A percentile compares a stretch with the other conserved stretches of the same genome.
Evolutionary conservation across 1,140 invertebrate species (phyloP).

Genomic region (Drosophila triauraria): DNA sequence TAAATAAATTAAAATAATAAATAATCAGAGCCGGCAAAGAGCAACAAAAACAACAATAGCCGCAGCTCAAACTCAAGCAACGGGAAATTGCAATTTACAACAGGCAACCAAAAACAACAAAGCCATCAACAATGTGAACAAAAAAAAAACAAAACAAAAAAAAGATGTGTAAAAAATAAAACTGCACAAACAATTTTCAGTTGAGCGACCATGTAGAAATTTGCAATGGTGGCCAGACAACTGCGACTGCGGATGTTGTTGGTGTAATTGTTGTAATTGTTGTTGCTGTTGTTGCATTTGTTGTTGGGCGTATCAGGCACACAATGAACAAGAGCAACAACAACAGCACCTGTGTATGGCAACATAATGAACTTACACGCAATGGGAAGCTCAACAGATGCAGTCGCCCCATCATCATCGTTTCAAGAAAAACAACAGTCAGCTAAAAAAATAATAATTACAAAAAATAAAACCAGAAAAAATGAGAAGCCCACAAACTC

Average conservation of each 20-base stretch:
- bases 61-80: slow-evolving; percentile 44
- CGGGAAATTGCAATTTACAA: slow-evolving; percentile 74
- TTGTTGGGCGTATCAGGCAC: slow-evolving; percentile 64
- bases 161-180: slow-evolving; percentile 57
- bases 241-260: slow-evolving; percentile 53
- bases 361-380: slow-evolving; percentile 81
- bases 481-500: slow-evolving; percentile 7
- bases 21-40: slow-evolving; percentile 44
- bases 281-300: slow-evolving; percentile 35
- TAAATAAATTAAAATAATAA: slow-evolving; percentile 78
- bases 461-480: slow-evolving; percentile 5
- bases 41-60: slow-evolving; percentile 27
- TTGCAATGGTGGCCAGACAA: slow-evolving; percentile 77
- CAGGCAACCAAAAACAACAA: slow-evolving; percentile 61
- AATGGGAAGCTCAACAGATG: slow-evolving; percentile 82
- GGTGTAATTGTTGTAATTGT: slow-evolving; percentile 38
- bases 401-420: slow-evolving; percentile 43
- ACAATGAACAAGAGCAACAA: slow-evolving; percentile 65
- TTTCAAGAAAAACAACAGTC: slow-evolving; percentile 17
- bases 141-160: slow-evolving; percentile 30
- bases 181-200: slow-evolving; percentile 83
- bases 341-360: slow-evolving; percentile 30
- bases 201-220: slow-evolving; percentile 85
- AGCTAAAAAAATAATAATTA: slow-evolving; percentile 19
- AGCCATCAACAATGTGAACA: slow-evolving; percentile 45